Percentiles rank a stretch among this genome's conserved stretches.
These are phyloP conservation scores for Phalacrocorax aristotelis DNA, from an alignment of 2,113 vertebrate species.

Conservation along the genomic window DNA sequence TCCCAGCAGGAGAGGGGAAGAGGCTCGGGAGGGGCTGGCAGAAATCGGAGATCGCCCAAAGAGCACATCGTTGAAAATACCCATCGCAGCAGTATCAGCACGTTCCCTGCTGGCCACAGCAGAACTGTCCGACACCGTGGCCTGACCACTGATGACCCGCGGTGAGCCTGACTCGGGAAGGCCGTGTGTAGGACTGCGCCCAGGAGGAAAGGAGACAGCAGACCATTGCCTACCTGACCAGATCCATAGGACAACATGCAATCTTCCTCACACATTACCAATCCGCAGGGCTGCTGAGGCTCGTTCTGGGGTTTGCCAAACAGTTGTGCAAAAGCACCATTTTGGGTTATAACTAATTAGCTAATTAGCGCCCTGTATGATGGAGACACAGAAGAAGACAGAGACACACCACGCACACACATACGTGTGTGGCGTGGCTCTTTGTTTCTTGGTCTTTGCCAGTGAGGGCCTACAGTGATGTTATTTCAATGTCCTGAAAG, in stretches of 20 bases:
- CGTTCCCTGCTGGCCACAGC: not conserved
- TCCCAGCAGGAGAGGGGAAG: not conserved
- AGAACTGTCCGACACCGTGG: not conserved
- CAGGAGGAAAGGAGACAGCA: not conserved
- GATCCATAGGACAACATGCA: not conserved
- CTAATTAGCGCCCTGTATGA: not conserved
- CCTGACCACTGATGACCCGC: no score
- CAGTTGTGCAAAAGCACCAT: not conserved
- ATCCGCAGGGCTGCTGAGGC: not conserved
- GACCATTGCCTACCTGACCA: no score
- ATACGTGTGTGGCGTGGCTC: accelerated
- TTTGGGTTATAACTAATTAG: not conserved
- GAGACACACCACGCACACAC: not conserved
- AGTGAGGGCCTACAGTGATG: not conserved
- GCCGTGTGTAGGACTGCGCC: not conserved
- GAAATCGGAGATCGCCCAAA: not conserved
- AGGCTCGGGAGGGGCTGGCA: not conserved
- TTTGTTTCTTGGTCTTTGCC: not conserved
- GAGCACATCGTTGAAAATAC: not conserved
- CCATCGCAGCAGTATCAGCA: not conserved
- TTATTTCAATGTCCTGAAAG: not conserved
- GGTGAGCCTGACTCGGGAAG: no score
- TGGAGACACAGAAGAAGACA: not conserved
- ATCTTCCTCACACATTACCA: no score
- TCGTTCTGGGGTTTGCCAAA: not conserved